Conservation (phyloP, 2,113 vertebrate genomes). For the Capreolus pygargus region DNA sequence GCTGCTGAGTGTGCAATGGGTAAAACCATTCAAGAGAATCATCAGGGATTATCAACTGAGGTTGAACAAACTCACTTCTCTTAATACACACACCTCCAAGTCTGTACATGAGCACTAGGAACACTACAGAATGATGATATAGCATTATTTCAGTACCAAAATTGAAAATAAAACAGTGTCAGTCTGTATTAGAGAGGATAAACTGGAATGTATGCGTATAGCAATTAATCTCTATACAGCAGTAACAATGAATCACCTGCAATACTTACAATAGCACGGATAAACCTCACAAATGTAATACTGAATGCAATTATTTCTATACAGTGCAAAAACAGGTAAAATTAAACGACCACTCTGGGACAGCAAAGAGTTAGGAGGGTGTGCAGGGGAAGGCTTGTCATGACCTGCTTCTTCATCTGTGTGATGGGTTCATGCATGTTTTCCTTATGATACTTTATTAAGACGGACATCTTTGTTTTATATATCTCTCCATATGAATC, state of each 20-base stretch:
- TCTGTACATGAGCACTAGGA: neutral
- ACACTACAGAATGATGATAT: accelerated
- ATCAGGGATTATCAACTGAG: too few relatives aligned
- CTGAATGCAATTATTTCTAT: neutral
- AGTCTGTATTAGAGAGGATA: neutral
- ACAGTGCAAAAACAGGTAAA: neutral
- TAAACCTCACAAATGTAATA: neutral
- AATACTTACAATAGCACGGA: neutral
- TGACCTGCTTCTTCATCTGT: neutral
- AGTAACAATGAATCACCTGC: neutral
- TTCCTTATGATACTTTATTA: neutral
- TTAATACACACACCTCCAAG: neutral
- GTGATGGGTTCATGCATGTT: neutral
- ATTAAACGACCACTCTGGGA: neutral
- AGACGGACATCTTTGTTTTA: neutral
- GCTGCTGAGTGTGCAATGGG: accelerated
- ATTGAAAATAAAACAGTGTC: neutral
- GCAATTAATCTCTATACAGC: neutral
- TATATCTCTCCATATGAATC: neutral
- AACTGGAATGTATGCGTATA: accelerated
- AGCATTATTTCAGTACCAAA: neutral
- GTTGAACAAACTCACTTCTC: accelerated
- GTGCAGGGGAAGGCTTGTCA: neutral
- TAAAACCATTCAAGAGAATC: neutral
- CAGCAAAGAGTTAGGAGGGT: neutral